Percentiles rank a stretch among this genome's conserved stretches.
These are phyloP conservation scores for Coecobrya sp. DNA, from an alignment of 2,888 invertebrate genomes.

Conservation along the genomic window DNA sequence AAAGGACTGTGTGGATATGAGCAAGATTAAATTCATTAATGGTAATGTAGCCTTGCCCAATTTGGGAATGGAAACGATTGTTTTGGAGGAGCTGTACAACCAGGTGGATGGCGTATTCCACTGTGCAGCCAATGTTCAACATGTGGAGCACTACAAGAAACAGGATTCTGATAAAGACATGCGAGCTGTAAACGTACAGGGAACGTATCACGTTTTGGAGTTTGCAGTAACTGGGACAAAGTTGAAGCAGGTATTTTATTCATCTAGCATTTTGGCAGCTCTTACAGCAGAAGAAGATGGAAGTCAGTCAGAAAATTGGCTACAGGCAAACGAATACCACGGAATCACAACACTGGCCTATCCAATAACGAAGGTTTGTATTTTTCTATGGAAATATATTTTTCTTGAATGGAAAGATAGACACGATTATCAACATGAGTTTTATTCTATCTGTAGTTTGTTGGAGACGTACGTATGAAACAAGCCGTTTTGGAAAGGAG, in stretches of 20 bases:
- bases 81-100: not conserved
- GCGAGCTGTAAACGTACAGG: slow-evolving; percentile 27
- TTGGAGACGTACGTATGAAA: slow-evolving; percentile 33
- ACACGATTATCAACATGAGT: too few relatives aligned
- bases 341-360: slow-evolving; percentile 19
- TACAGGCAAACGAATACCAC: not conserved
- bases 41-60: slow-evolving; percentile 1
- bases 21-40: not conserved
- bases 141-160: slow-evolving; percentile 32
- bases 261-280: not conserved
- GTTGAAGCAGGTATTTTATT: not conserved
- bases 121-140: slow-evolving; percentile 7
- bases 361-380: slow-evolving; percentile 30
- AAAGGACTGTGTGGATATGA: too few relatives aligned
- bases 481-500: slow-evolving; percentile 40
- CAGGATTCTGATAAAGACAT: not conserved
- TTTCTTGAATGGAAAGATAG: too few relatives aligned
- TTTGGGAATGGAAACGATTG: not conserved
- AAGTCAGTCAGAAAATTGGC: slow-evolving; percentile 9
- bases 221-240: not conserved
- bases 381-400: too few relatives aligned
- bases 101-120: slow-evolving; percentile 19
- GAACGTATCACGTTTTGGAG: slow-evolving; percentile 4
- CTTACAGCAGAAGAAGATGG: not conserved
- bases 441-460: too few relatives aligned